These are phyloP conservation scores for Montipora capricornis DNA, from an alignment of 64 coral and sea anemone genomes.

Conservation along the genomic window DNA sequence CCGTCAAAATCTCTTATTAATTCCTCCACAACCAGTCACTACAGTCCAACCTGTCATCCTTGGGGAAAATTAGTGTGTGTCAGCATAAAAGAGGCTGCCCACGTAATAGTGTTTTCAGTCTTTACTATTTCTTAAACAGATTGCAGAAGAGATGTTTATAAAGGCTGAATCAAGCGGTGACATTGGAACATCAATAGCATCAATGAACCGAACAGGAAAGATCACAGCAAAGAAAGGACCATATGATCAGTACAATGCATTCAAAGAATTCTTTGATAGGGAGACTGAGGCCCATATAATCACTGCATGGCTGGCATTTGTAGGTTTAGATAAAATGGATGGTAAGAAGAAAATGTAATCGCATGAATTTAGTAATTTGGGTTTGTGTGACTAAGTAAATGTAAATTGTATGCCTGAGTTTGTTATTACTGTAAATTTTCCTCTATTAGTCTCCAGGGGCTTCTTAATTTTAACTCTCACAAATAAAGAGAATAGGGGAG, in stretches of 20 bases:
- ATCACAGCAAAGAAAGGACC: constrained; percentile 51
- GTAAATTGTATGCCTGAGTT: neutral
- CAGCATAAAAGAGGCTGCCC: too few species aligned
- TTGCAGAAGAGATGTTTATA: constrained; percentile 37
- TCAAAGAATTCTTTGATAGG: constrained; percentile 46
- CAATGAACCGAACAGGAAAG: constrained; percentile 56
- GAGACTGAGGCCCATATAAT: constrained; percentile 64
- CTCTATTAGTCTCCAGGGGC: neutral
- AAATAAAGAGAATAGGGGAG: neutral
- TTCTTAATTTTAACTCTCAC: neutral
- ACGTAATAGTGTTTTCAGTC: too few species aligned
- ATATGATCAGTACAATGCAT: constrained; percentile 63
- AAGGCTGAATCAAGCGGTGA: constrained; percentile 42
- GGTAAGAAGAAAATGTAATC: constrained; percentile 22
- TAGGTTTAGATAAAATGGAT: constrained; percentile 8
- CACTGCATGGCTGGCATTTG: constrained; percentile 43
- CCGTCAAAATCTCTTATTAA: too few species aligned
- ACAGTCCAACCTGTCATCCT: too few species aligned
- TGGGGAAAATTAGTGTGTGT: too few species aligned
- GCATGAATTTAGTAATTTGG: constrained; percentile 5
- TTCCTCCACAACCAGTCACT: too few species aligned
- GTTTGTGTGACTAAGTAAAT: constrained; percentile 13
- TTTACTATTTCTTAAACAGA: constrained; percentile 24
- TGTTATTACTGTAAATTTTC: constrained; percentile 15
- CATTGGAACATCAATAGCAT: constrained; percentile 49